Base-by-base conservation (phyloP, 2,888 invertebrate genomes). In the Koerneria pararmatus region DNA sequence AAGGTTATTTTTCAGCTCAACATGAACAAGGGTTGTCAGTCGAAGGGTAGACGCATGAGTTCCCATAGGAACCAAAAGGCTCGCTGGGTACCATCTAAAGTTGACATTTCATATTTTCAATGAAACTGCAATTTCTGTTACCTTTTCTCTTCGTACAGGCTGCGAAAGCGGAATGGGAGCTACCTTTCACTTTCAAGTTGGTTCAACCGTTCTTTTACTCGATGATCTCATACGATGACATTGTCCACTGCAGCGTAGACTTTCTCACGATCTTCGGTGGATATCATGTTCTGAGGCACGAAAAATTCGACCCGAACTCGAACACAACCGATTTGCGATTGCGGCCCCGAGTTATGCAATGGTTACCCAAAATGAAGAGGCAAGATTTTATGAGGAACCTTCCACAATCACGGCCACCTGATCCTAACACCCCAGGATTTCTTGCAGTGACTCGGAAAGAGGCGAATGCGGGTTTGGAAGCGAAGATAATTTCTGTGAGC, bases 141-240 rank as follows among this genome's bases (percentile, higher is more conserved):
- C 3, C 5, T 53, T n/a, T 0, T 24, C 22, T 22, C 37, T 5
- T 35, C 53, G 27, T 24, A 35, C 24, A 53, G 22, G 4, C 6
- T 22, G 19, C 29, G 1, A n/a, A 22, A 0, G 29, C 53, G 1
- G 62, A 62, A 62, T 62, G 62, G 62, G 62, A 62, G 46, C 51
- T 62, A 35, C 62, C 62, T 1, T 62, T 62, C 35, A n/a, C 35
- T 6, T 11, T 62, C 5, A 62, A 53, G 62, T 62, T 27, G 8
- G 48, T 24, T 5, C n/a, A n/a, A 19, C 27, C 37, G 24, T 31
- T 34, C n/a, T 60, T 4, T 37, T 29, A 34, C 59, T 29, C 5
- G 27, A 6, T 31, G 27, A 5, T 22, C 2, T 19, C 34, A 2
- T 19, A 22, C 24, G 24, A 5, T 54, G 3, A 11, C 24, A 15